Base-by-base conservation (phyloP, 2,113 vertebrate genomes). In the Fulmarus glacialis region DNA sequence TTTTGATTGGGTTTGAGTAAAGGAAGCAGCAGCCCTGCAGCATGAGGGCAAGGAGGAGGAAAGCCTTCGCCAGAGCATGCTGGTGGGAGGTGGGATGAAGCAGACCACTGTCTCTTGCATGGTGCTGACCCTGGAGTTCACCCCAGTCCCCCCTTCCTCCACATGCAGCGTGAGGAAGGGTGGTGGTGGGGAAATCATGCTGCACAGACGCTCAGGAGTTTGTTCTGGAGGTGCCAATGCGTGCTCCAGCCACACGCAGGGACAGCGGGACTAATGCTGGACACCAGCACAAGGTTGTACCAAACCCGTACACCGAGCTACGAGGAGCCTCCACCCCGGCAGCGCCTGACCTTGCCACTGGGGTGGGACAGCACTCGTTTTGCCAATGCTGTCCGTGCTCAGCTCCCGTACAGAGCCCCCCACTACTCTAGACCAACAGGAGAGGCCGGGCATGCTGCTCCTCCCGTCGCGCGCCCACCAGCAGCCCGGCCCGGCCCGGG, bases 51-150 rank as follows among this genome's bases (percentile, higher is more conserved):
- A 53, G 13, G 34, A 1, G 0, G 45, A 18, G 30, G 45, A 24
- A 38, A 22, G 22, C 15, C 15, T 9, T n/a, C 0, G 2, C 42
- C n/a, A 29, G n/a, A 63, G 26, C 38, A n/a, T 0, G 1, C 40
- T 50, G 72, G 36, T 11, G 26, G 42, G 42, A 45, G 27, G 38
- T 2, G 4, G 38, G 36, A 87, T 30, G 30, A 67, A 24, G 52
- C 38, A 43, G 32, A 23, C 32, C 30, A 6, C 13, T 4, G 3
- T 11, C 34, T 45, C 7, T 26, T 50, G 4, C 34, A 9, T 22
- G 15, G 21, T 9, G 29, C 62, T 40, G 42, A 36, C 36, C 52
- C 63, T 11, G 8, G 30, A 60, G 29, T 3, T 4, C 8, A 9
- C 9, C 47, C 45, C 15, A 10, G 53, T 5, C 27, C 26, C 8